These are phyloP conservation scores for Aphelinus atriplicis DNA, from an alignment of 1,140 invertebrate genomes.

Conservation along the genomic window DNA sequence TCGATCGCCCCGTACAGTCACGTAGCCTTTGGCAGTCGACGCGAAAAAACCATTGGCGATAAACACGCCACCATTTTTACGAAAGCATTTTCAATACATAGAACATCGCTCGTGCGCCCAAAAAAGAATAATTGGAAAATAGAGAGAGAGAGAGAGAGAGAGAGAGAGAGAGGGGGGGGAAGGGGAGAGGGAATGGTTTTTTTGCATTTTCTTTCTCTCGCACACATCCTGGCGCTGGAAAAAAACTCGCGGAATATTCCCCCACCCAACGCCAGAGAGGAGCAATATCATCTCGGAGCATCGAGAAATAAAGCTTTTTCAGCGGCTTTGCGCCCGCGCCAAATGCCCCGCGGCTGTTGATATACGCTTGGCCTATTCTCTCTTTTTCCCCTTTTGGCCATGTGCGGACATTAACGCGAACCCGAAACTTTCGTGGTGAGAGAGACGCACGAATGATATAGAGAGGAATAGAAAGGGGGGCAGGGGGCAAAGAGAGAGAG, in stretches of 20 bases:
- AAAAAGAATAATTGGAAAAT: not conserved
- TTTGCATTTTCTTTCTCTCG: not conserved
- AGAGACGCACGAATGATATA: too few species aligned
- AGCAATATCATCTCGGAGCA: slow-evolving; percentile 17
- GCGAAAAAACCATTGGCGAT: not conserved
- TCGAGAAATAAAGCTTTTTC: slow-evolving; percentile 26
- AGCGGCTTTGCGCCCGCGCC: slow-evolving; percentile 14
- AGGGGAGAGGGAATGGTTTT: too few species aligned
- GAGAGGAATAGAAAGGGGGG: too few species aligned
- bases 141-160: slow-evolving; percentile 21
- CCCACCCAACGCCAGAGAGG: slow-evolving; percentile 34
- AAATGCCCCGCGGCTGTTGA: slow-evolving; percentile 18
- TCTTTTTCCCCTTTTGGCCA: slow-evolving; percentile 1
- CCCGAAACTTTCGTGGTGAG: not conserved
- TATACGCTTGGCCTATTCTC: slow-evolving; percentile 8
- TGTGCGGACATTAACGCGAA: not conserved
- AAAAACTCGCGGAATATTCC: slow-evolving; percentile 6
- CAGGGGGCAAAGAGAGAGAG: not conserved
- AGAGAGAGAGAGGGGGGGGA: not conserved
- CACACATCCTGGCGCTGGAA: not conserved
- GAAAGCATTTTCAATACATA: slow-evolving; percentile 1
- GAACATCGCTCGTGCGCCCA: not conserved
- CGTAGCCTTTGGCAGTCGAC: not conserved
- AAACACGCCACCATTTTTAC: not conserved
- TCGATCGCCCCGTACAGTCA: too few species aligned